Conservation (phyloP, 2,888 invertebrate species). For the Muscina levida region DNA sequence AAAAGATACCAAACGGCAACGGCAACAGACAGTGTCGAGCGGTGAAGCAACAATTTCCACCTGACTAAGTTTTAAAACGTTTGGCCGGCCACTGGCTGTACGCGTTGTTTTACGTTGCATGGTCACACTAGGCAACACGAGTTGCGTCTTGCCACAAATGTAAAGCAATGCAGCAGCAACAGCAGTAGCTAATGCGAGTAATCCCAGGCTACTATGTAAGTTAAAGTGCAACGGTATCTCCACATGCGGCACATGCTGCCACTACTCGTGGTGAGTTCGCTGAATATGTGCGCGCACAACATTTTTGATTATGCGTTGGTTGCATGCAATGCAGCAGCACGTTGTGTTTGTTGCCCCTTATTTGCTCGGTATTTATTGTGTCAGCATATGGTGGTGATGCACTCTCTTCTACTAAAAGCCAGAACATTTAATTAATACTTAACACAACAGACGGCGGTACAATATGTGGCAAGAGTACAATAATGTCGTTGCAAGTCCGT, state of each 20-base stretch:
- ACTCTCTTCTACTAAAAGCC: background rate
- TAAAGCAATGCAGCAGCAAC: background rate
- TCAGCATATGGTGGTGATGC: constrained; percentile 13
- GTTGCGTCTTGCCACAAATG: background rate
- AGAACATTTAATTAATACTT: constrained; percentile 36
- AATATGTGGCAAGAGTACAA: constrained; percentile 19
- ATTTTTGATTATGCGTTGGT: constrained; percentile 8
- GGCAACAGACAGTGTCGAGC: background rate
- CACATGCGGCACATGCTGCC: constrained; percentile 58
- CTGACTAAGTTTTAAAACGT: constrained; percentile 3
- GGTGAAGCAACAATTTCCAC: constrained; percentile 2
- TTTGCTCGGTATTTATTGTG: constrained; percentile 21
- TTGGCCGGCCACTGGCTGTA: background rate
- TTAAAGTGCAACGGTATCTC: constrained; percentile 54
- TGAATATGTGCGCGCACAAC: background rate
- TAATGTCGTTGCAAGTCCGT: constrained; percentile 19
- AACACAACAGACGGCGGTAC: too few species aligned
- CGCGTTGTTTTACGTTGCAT: background rate
- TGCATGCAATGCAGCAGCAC: background rate
- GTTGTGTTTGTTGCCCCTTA: background rate
- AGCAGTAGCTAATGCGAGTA: background rate
- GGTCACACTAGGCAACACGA: background rate
- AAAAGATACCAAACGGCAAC: constrained; percentile 22
- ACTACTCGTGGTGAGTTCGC: background rate
- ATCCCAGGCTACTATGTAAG: background rate